Conservation (phyloP, 2,888 invertebrate species). For the Agrochola circellaris region DNA sequence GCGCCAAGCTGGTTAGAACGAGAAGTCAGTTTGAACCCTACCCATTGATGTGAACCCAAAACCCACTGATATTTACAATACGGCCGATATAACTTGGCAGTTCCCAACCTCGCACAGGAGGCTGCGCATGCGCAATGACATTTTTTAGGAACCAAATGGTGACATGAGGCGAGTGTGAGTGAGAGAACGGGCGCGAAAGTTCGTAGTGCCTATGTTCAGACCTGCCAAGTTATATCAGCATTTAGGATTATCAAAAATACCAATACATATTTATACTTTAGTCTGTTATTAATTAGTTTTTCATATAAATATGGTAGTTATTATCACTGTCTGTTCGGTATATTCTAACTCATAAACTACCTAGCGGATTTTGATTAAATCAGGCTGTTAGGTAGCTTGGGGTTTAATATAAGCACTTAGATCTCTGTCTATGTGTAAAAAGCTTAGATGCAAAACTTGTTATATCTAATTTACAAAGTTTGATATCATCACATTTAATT, state of each 20-base stretch:
- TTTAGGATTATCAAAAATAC: background rate
- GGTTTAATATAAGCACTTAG: background rate
- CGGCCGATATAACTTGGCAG: too few relatives aligned
- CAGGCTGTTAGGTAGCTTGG: background rate
- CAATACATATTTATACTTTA: background rate
- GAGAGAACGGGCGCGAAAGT: too few relatives aligned
- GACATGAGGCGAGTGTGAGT: too few relatives aligned
- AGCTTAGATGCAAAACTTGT: background rate
- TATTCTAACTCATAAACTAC: slow-evolving; percentile 2
- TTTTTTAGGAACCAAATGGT: too few relatives aligned
- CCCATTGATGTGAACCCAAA: background rate
- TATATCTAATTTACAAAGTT: slow-evolving; percentile 4
- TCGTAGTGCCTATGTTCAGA: too few relatives aligned
- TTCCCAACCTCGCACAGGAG: too few relatives aligned
- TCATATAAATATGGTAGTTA: background rate
- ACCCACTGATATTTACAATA: background rate
- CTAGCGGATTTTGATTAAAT: background rate
- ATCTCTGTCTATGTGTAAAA: background rate
- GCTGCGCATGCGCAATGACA: too few relatives aligned
- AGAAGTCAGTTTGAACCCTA: background rate
- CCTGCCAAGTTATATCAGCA: too few relatives aligned
- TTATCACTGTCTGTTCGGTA: background rate
- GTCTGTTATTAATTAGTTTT: background rate
- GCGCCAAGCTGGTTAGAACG: background rate
- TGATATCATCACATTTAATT: background rate